A percentile compares a stretch with the other conserved stretches of the same genome.
phyloP scores from a whole-genome alignment of 1,140 invertebrate species.

The Dreissena rostriformis region DNA sequence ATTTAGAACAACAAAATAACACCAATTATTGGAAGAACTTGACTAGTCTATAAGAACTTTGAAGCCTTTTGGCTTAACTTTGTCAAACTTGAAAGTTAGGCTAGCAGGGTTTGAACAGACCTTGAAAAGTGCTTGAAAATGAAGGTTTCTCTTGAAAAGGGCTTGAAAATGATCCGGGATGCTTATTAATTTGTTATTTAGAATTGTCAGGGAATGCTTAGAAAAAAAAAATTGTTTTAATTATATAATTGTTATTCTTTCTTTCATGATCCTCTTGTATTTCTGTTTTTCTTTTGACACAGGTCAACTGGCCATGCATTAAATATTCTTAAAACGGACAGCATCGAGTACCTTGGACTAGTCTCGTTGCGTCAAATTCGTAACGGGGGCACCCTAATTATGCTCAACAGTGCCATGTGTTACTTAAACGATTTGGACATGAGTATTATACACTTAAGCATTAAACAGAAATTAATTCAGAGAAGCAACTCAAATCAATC shows the following conservation, averaged over 20 bases:
- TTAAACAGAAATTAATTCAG: conserved; percentile 77
- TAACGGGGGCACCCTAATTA: conserved; percentile 93
- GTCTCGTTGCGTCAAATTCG: conserved; percentile 93
- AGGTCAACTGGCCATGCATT: conserved; percentile 56
- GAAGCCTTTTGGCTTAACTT: too few relatives aligned
- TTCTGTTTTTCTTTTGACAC: conserved; percentile 13
- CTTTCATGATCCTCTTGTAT: background rate
- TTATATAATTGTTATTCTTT: conserved; percentile 39
- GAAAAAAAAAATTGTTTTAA: background rate
- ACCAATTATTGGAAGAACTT: too few relatives aligned
- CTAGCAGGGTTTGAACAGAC: too few relatives aligned
- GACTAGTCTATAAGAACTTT: too few relatives aligned
- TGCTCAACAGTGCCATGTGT: conserved; percentile 95
- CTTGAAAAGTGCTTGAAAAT: too few relatives aligned
- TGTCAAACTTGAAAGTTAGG: too few relatives aligned
- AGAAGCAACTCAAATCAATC: conserved; percentile 88
- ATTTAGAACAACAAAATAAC: too few relatives aligned
- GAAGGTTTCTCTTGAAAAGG: too few relatives aligned
- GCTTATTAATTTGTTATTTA: too few relatives aligned
- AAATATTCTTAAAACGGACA: conserved; percentile 59
- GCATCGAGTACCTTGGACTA: conserved; percentile 83
- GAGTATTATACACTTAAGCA: conserved; percentile 87
- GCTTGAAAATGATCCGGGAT: too few relatives aligned
- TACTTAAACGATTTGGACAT: conserved; percentile 94
- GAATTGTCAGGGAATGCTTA: too few relatives aligned